Base-by-base conservation (phyloP, 2,113 vertebrate species). In the Macaca nemestrina region DNA sequence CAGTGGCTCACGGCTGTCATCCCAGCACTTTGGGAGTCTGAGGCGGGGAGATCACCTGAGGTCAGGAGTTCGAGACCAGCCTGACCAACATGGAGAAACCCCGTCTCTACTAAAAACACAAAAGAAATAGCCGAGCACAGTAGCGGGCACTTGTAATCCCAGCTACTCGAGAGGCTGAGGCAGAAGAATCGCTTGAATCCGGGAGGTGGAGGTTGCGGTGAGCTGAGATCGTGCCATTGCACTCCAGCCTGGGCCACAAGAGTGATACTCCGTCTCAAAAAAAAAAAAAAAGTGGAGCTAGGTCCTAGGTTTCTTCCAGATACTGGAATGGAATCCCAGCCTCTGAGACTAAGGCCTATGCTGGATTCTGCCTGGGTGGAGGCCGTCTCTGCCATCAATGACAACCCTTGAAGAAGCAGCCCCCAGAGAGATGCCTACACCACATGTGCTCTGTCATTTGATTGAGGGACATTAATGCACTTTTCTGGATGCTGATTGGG, bases 401-500 rank as follows among this genome's bases (percentile, higher is more conserved):
- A 87, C 94, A 89, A 85, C 0, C 4, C 12, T 1, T 16, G 88
- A 96, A 93, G 95, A 83, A 94, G 95, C 38, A 84, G 97, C 75
- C 96, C 93, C 88, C 23, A 0, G 70, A 43, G 93, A 86, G 68
- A 93, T 0, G 76, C 88, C 86, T 11, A 32, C 4, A 35, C 92
- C 81, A 94, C 97, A 23, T 55, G 93, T 59, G 90, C 0, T 64
- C 32, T 3, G 57, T 86, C 35, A 0, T 72, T 76, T 55, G 48
- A 83, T 13, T 22, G 85, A 35, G 79, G 95, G 88, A 14, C 68
- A 35, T 9, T 1, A 90, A 78, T 0, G 6, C 76, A 14, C 86
- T 98, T 97, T 96, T 93, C 97, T 35, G 32, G 98, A 92, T 64
- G 59, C 67, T 14, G 93, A 57, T 94, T 86, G 95, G 3, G 0